Percentiles rank a stretch among this genome's conserved stretches.
Conservation (phyloP, 2,888 invertebrate species). For the Sarcophaga variegata region DNA sequence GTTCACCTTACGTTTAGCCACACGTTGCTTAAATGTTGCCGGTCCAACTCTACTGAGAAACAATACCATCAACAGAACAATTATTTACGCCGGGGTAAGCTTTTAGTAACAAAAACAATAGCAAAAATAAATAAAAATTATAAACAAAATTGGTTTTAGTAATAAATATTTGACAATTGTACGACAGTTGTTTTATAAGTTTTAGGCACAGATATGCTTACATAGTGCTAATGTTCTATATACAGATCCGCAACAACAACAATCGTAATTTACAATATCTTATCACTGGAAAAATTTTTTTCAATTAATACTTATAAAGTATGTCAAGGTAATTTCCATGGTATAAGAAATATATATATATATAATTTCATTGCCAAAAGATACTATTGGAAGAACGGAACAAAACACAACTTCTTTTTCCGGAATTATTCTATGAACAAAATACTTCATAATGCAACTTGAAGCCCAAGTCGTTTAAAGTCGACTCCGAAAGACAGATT, state of each 20-base stretch:
- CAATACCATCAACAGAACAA: conserved; percentile 61
- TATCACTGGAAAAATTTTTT: background rate
- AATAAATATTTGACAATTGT: background rate
- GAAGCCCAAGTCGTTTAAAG: too few relatives aligned
- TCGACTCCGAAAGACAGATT: too few relatives aligned
- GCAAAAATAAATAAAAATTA: background rate
- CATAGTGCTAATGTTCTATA: too few relatives aligned
- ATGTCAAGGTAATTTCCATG: too few relatives aligned
- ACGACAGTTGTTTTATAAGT: background rate
- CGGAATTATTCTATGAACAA: too few relatives aligned
- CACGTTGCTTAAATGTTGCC: conserved; percentile 58
- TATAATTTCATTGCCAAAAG: too few relatives aligned
- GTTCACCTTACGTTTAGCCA: conserved; percentile 69
- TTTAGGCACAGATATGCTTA: background rate
- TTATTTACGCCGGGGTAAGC: conserved; percentile 71
- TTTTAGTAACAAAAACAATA: background rate
- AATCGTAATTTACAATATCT: background rate
- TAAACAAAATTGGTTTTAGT: background rate
- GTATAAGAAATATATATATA: too few relatives aligned
- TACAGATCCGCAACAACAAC: too few relatives aligned
- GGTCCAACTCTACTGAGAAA: conserved; percentile 66
- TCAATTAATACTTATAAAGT: background rate
- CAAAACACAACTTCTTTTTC: too few relatives aligned
- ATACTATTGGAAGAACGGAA: too few relatives aligned
- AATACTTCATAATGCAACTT: too few relatives aligned